Conservation (phyloP, 2,113 vertebrate species). For the Empidonax traillii region DNA sequence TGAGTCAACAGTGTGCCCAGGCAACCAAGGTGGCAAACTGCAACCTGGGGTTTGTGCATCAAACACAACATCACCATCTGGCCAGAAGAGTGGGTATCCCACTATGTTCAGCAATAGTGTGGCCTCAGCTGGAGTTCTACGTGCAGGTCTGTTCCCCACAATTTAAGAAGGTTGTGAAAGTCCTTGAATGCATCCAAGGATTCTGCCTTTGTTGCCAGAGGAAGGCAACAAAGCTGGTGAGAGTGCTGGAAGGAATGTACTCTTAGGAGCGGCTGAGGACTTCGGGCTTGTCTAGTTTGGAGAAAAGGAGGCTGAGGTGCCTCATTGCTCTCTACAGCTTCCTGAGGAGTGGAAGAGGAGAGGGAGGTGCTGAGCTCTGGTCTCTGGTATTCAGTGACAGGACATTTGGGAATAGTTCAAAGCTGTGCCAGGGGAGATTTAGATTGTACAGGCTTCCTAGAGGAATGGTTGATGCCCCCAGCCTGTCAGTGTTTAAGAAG, state of each 20-base stretch:
- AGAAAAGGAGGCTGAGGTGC: neutral
- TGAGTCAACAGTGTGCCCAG: neutral
- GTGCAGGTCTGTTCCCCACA: neutral
- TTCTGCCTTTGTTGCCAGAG: neutral
- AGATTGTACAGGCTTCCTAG: neutral
- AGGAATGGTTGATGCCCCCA: neutral
- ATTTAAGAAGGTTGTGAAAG: neutral
- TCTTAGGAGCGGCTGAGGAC: neutral
- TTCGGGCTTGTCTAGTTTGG: neutral
- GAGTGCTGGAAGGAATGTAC: neutral
- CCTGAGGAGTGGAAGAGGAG: neutral
- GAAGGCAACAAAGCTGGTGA: neutral
- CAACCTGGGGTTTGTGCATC: neutral
- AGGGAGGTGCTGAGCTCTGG: neutral
- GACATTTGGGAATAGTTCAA: neutral
- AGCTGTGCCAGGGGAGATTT: neutral
- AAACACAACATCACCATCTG: neutral
- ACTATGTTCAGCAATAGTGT: neutral
- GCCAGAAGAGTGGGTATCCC: neutral
- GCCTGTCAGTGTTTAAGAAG: neutral
- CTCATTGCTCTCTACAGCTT: neutral
- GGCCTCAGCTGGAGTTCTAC: neutral
- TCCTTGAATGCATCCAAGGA: neutral
- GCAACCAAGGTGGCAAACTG: neutral
- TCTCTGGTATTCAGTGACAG: neutral